Base-by-base conservation (phyloP, 2,113 vertebrate species). In the Lota lota region DNA sequence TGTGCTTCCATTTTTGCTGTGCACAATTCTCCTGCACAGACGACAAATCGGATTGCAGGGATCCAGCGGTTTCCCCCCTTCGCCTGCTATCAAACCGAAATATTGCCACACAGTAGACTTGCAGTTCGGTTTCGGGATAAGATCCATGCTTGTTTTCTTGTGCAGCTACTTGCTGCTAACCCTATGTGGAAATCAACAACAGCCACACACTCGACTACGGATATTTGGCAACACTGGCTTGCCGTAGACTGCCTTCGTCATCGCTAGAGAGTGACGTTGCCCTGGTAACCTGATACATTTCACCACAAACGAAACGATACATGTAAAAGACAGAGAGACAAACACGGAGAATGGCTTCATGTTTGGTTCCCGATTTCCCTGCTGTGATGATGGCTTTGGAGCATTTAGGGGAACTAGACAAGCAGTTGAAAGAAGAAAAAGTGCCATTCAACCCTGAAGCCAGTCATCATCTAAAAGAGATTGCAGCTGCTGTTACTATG, bases 351-450 rank as follows among this genome's bases (percentile, higher is more conserved):
- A 92, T 93, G 90, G 85, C 86, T 5, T 70, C 76, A 2, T 83
- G 82, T 15, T 71, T 78, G 36, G 85, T 87, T 1, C 83, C 90
- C 1, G 88, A 90, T 53, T 89, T 89, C 24, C 75, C 80, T 0
- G 89, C 92, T 3, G 91, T 92, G 0, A 16, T 69, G 0, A 74
- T 76, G 0, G 86, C 89, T 1, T 74, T 95, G 63, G 83, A 89
- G 50, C 77, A 80, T 63, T 82, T 95, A n/a, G 77, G 83, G 11
- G 85, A 88, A 56, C 86, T 94, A 36, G 92, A 92, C 81, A 85
- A 89, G 72, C 81, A 84, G 60, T 84, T 94, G 61, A 83, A 86
- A 72, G 88, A 88, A 66, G 90, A 93, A 67, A 75, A 83, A 1
- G 66, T 82, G 7, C 64, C 67, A 0, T 94, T 93, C 79, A 86